Conservation (phyloP, 2,888 invertebrate species). For the Lasioglossum malachurum region DNA sequence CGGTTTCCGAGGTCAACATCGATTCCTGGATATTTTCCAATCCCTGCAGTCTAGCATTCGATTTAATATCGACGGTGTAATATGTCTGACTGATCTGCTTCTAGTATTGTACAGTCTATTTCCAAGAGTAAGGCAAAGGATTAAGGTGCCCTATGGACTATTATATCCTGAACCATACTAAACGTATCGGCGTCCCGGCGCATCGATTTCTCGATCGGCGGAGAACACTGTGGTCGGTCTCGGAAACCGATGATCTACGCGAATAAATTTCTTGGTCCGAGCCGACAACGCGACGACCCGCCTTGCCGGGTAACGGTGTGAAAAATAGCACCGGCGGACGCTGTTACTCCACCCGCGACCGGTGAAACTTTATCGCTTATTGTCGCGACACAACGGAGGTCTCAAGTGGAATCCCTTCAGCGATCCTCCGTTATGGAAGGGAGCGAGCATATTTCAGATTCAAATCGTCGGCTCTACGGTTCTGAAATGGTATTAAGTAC, state of each 20-base stretch:
- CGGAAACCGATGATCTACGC: constrained; percentile 38
- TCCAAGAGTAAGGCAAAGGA: background rate
- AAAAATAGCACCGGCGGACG: constrained; percentile 41
- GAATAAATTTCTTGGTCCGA: constrained; percentile 54
- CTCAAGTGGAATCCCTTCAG: background rate
- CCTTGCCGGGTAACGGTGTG: constrained; percentile 14
- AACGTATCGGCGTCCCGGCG: background rate
- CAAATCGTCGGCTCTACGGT: background rate
- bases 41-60: background rate
- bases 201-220: constrained; percentile 16
- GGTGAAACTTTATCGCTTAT: constrained; percentile 51
- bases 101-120: background rate
- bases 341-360: background rate
- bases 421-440: background rate
- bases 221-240: constrained; percentile 27
- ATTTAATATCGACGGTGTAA: background rate
- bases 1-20: background rate
- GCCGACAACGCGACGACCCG: constrained; percentile 12
- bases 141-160: background rate
- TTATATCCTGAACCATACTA: background rate
- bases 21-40: background rate
- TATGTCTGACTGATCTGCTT: background rate
- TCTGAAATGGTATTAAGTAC: background rate
- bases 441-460: constrained; percentile 11
- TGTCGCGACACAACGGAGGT: constrained; percentile 20